Base-by-base conservation (phyloP, 2,797 vertebrate genomes). In the Okamejei kenojei region DNA sequence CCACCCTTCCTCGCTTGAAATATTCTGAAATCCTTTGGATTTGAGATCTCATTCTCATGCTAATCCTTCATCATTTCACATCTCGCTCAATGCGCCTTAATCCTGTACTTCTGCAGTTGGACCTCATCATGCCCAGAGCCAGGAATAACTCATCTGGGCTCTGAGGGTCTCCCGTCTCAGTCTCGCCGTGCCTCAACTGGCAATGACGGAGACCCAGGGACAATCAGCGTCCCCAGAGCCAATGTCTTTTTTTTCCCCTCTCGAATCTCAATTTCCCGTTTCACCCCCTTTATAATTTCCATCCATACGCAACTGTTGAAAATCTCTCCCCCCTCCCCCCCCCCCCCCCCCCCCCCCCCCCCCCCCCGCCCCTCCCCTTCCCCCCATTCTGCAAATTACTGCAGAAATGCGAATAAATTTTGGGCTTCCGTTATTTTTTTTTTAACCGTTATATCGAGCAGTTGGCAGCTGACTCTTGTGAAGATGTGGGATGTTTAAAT, bases 61-160 rank as follows among this genome's bases (percentile, higher is more conserved):
- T 96, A 96, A 96, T 96, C 95, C 95, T 93, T 0, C 94, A 93
- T 94, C 94, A 95, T 94, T 95, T 94, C 94, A 45, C 68, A 91
- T 94, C 94, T 94, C 94, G 94, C 38, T 54, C 95, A 95, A 5
- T 93, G 93, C 93, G 35, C 94, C 94, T 95, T 54, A 96, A 96
- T 96, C 95, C 95, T 94, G 94, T 94, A 54, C 93, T 94, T 94
- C 93, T 95, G 93, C 94, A 94, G 94, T 94, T 94, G 94, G 65
- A 94, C 93, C 94, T 93, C 93, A 94, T 94, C 45, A 54, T 54
- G 93, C 93, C 94, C 26, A 45, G 7, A 74, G 54, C 58, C 90
- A 92, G 71, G 74, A 92, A 92, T 58, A 54, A 29, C 15, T 76
- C 38, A 23, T 38, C 38, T 45, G 88, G 88, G 71, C 73, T 91